phyloP scores from a whole-genome alignment of 2,113 vertebrate species.

The Mesitornis unicolor region DNA sequence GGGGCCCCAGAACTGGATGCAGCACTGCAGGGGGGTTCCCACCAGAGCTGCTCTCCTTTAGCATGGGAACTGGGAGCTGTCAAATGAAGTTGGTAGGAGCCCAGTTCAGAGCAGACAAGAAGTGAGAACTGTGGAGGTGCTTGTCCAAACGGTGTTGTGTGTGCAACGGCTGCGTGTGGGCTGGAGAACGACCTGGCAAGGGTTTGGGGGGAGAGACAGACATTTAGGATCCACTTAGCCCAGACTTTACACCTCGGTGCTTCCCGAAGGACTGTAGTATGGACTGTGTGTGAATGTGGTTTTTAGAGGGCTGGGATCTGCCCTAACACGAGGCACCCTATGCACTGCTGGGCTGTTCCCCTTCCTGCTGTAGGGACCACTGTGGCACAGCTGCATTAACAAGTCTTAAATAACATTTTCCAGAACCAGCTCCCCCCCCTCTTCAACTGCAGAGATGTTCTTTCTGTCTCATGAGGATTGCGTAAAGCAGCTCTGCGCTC shows the following conservation, averaged over 20 bases:
- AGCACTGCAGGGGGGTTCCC: no score
- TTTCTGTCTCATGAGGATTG: not conserved
- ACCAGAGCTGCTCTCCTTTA: no score
- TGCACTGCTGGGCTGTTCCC: fast-evolving
- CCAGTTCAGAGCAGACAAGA: not conserved
- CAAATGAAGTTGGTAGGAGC: not conserved
- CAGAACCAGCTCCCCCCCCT: fast-evolving
- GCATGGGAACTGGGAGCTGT: not conserved
- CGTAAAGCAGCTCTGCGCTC: not conserved
- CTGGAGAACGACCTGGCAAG: not conserved
- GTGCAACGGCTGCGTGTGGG: fast-evolving
- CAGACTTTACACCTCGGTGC: not conserved
- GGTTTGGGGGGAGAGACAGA: no score
- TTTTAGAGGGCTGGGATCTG: not conserved
- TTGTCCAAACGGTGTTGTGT: fast-evolving
- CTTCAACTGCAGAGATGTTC: not conserved
- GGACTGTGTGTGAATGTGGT: fast-evolving
- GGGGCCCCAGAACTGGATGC: no score
- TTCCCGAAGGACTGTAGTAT: fast-evolving
- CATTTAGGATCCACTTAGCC: not conserved
- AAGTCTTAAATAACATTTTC: not conserved
- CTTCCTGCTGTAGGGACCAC: not conserved
- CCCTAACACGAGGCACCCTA: not conserved
- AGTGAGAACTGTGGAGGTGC: not conserved
- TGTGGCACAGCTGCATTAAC: not conserved